Conservation (phyloP, 2,797 vertebrate genomes). For the Cyprinodon diabolis region DNA sequence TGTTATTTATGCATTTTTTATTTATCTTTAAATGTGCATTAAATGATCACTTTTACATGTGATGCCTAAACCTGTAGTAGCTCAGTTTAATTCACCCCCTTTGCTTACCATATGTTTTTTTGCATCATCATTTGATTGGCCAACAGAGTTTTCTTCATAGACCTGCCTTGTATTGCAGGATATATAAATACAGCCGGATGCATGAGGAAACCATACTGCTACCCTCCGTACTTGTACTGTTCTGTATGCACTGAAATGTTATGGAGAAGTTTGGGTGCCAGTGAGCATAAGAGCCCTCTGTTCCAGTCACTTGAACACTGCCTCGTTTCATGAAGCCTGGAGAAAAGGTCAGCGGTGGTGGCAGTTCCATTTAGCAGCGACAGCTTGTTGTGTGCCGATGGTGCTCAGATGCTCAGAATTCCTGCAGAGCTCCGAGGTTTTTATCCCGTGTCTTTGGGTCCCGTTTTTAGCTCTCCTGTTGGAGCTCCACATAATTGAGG, state of each 20-base stretch:
- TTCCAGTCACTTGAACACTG: constrained; percentile 72
- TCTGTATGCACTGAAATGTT: constrained; percentile 49
- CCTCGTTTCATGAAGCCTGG: constrained; percentile 60
- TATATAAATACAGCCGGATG: constrained; percentile 31
- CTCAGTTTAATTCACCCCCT: background rate
- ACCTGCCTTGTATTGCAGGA: background rate
- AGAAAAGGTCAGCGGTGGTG: constrained; percentile 62
- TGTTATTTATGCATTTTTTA: background rate
- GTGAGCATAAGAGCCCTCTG: constrained; percentile 66
- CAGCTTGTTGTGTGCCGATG: constrained; percentile 64
- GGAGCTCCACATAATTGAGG: constrained; percentile 73
- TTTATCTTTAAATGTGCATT: background rate
- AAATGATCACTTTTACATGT: background rate
- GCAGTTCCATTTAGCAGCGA: constrained; percentile 56
- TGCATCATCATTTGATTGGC: background rate
- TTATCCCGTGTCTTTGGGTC: constrained; percentile 65
- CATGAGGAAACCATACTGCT: constrained; percentile 49
- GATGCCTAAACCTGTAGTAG: background rate
- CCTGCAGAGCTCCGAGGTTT: constrained; percentile 67
- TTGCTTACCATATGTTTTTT: background rate
- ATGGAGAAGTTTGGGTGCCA: constrained; percentile 55
- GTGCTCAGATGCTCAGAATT: constrained; percentile 69
- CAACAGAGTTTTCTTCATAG: no score
- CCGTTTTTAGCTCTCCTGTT: constrained; percentile 77
- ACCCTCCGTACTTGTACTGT: constrained; percentile 36